Base-by-base conservation (phyloP, 2,113 vertebrate genomes). In the Python bivittatus region DNA sequence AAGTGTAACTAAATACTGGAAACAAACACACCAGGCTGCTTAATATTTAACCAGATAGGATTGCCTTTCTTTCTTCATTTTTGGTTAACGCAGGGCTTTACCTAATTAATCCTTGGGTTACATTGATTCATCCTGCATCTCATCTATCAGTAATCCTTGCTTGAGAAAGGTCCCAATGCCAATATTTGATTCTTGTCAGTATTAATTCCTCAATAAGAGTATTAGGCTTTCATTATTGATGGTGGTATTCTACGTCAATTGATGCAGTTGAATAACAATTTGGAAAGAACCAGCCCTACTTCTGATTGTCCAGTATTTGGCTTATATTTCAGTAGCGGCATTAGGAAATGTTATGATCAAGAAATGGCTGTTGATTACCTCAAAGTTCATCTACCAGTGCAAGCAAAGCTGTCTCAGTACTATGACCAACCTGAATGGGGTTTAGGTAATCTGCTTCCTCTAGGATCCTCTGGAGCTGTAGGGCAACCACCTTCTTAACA, bases 31-130 rank as follows among this genome's bases (percentile, higher is more conserved):
- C 90, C 85, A 93, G 90, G 85, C 84, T 93, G 91, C 93, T 96
- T 95, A 96, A 96, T 94, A 94, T 97, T 97, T 95, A 95, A 96
- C 93, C 90, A 97, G 94, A 92, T 95, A 94, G 91, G 94, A 92
- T 96, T 96, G 96, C 95, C 94, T 96, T 95, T 86, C 95, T 96
- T 95, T 84, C 56, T 93, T 93, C 93, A 83, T 94, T 96, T 96
- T 93, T 93, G 93, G 93, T 97, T 96, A 97, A 96, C 93, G 92
- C 53, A 93, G 88, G 88, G 60, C 89, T 96, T 96, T 96, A 96
- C 94, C 95, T 97, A 97, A 96, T 96, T 97, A 96, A 96, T 94
- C 93, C 94, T 85, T 53, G 92, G 94, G 91, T 96, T 97, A 94
- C 93, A 95, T 95, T 96, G 96, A 92, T 91, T 95, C 94, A 95